Base-by-base conservation (phyloP, 2,797 vertebrate species). In the Ctenochaetus hawaiiensis region DNA sequence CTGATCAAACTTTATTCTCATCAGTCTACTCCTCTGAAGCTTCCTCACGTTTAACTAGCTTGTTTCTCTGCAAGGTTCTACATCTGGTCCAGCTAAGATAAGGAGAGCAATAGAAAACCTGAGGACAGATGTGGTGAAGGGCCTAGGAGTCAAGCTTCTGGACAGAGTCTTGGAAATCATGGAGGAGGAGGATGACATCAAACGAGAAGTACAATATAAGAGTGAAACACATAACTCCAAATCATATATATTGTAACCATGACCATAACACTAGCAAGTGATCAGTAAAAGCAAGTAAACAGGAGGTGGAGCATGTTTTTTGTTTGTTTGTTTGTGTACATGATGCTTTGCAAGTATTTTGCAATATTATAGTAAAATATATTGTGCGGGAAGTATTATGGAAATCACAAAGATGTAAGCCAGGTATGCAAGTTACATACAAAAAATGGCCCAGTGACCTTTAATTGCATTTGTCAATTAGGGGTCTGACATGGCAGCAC, bases 71-170 rank as follows among this genome's bases (percentile, higher is more conserved):
- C 78, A 81, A 97, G 97, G 89, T 66, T 82, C 93, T 54, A 87
- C 92, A 2, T 93, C 96, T 10, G 96, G 96, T 74, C 96, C 96
- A 75, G 96, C 96, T 60, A 99, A 97, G 90, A 94, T 99, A 30
- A 95, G 94, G 78, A 96, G 97, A 92, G 95, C 96, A 80, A 92
- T 99, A 81, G 96, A 99, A 90, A 92, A 95, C 49, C 89, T 99
- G 83, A 96, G 98, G 79, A 96, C 96, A 51, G 97, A 99, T 82
- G 96, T 97, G 67, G 94, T 99, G 54, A 96, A 95, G 82, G 98
- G 96, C 37, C 77, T 99, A 26, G 98, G 98, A 16, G 92, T 99
- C 83, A 97, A 97, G 78, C 95, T 99, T 87, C 93, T 99, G 74
- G 96, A 98, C 88, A 94, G 91, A 87, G 97, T 95, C 0, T 94